Conservation (phyloP, 2,113 vertebrate genomes). For the Siniperca knerii region DNA sequence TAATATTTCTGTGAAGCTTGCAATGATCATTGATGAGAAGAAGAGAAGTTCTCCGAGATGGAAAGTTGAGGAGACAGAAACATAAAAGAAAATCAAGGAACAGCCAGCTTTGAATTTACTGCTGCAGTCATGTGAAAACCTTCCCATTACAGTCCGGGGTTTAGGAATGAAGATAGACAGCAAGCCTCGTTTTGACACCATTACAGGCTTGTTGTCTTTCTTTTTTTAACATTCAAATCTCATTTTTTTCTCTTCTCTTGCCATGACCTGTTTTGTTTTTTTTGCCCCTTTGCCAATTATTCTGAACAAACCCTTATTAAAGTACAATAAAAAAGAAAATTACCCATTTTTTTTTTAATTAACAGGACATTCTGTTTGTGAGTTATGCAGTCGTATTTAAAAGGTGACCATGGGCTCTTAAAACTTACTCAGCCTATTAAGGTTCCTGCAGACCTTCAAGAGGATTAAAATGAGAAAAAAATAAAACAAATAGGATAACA, state of each 20-base stretch:
- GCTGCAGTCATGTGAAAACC: slow-evolving; percentile 13
- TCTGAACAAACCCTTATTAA: not conserved
- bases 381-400: not conserved
- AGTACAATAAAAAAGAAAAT: too few species aligned
- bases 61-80: not conserved
- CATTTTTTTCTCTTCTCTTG: not conserved
- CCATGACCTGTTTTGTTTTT: not conserved
- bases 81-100: not conserved
- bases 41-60: not conserved
- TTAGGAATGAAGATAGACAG: too few species aligned
- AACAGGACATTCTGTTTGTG: not conserved
- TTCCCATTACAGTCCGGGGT: not conserved
- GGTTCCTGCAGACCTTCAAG: not conserved
- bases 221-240: not conserved
- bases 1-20: not conserved
- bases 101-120: not conserved
- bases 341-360: not conserved
- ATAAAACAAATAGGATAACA: accelerated
- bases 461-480: not conserved
- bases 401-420: not conserved
- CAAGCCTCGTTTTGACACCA: too few species aligned
- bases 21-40: not conserved
- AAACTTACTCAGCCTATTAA: not conserved
- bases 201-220: not conserved
- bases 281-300: not conserved